Percentiles rank a stretch among this genome's conserved stretches.
phyloP scores from a whole-genome alignment of 2,113 vertebrate genomes.

The Sigmodon hispidus region DNA sequence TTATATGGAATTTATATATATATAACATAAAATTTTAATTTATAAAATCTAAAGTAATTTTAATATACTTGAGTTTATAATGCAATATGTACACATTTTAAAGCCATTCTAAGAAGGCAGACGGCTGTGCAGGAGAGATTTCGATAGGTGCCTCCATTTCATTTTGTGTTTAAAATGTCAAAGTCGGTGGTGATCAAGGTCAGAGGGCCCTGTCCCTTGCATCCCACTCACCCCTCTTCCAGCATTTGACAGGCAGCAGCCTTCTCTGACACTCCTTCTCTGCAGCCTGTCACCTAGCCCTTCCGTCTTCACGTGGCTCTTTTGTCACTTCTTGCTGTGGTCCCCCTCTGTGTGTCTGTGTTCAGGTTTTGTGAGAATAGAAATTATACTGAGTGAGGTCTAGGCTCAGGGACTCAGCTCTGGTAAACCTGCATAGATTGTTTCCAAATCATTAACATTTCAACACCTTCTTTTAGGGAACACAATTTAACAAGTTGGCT shows the following conservation, averaged over 20 bases:
- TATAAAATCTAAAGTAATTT: background rate
- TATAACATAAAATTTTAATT: too few species aligned
- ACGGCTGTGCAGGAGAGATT: background rate
- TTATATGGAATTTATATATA: background rate
- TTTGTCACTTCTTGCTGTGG: background rate
- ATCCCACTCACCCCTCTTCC: background rate
- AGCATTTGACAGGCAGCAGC: too few species aligned
- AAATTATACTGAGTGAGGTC: background rate
- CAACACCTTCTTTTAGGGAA: background rate
- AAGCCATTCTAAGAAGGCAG: background rate
- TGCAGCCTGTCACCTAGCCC: too few species aligned
- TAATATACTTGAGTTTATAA: background rate
- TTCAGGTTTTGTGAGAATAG: background rate
- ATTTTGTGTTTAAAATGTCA: slow-evolving; percentile 3
- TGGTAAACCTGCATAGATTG: background rate
- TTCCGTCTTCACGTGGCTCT: background rate
- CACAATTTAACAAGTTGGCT: background rate
- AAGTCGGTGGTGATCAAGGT: background rate
- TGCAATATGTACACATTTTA: background rate
- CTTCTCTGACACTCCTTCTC: background rate
- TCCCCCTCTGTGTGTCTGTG: background rate
- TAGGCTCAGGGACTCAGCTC: background rate
- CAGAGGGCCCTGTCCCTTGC: background rate
- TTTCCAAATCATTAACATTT: background rate
- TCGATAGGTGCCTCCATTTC: background rate